A percentile compares a stretch with the other conserved stretches of the same genome.
These are phyloP conservation scores for Neolamprologus tretocephalus DNA, from an alignment of 2,113 vertebrate genomes.

Conservation along the genomic window DNA sequence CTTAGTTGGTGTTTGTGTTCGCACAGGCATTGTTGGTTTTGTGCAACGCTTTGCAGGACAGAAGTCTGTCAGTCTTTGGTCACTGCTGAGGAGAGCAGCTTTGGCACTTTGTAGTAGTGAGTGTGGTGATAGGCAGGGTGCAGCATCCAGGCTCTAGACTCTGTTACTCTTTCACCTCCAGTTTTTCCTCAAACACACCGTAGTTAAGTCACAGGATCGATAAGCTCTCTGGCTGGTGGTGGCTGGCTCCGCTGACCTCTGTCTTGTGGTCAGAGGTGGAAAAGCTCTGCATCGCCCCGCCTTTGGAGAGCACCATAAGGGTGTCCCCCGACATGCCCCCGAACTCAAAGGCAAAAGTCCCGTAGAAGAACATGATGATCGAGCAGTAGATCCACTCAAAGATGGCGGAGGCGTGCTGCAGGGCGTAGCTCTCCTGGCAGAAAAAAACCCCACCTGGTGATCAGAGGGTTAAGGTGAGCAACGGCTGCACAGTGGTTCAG, in stretches of 20 bases:
- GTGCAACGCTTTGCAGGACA: not conserved
- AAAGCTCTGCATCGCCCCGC: slow-evolving; percentile 4
- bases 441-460: slow-evolving; percentile 80
- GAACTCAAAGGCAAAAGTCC: slow-evolving; percentile 85
- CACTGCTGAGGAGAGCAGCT: not conserved
- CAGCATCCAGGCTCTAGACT: not conserved
- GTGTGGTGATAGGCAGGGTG: not conserved
- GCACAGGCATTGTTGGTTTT: not conserved
- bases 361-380: slow-evolving; percentile 82
- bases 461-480: slow-evolving; percentile 68
- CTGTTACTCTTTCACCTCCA: not conserved
- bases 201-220: slow-evolving; percentile 23
- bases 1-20: not conserved
- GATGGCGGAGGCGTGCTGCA: slow-evolving; percentile 82
- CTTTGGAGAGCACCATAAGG: slow-evolving; percentile 75
- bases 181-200: not conserved
- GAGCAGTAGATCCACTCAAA: slow-evolving; percentile 86
- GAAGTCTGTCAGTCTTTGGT: slow-evolving; percentile 1
- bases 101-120: not conserved
- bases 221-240: slow-evolving; percentile 30
- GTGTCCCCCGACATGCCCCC: slow-evolving; percentile 77
- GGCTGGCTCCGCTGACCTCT: slow-evolving; percentile 1
- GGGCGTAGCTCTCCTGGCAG: slow-evolving; percentile 78
- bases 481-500: not conserved
- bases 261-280: slow-evolving; percentile 32